Evolutionary conservation across 1,140 invertebrate genomes (phyloP), one percentile per base, ranked within the genome.

Genomic region (Pogonomyrmex californicus): DNA sequence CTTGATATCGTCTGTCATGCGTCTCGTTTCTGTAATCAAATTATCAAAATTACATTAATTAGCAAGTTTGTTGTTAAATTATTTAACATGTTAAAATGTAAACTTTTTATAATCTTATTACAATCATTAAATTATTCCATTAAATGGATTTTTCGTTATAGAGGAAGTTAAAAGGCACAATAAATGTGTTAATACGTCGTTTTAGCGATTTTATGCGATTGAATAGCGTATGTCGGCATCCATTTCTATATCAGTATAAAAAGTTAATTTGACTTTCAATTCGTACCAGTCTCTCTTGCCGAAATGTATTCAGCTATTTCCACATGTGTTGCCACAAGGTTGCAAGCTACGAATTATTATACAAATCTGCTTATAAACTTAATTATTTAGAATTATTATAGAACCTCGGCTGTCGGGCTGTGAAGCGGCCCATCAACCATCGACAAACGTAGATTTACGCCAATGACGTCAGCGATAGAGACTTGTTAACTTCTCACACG

Each of bases 1-100:
- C 79, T 83, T 49, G 68, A 41, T 90, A 58, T 88, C 86, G 82
- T 87, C 87, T 91, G 87, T 92, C 91, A 92, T 92, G 86, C 91
- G 91, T 91, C 79, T 86, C 85, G 88, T 86, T 90, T 91, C 91
- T 92, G 87, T 2, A 86, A 87, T 47, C 70, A 56, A 85, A 65
- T 65, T n/a, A 4, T n/a, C 51, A 23, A 3, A 38, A 33, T 47
- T 0, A 36, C 41, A 30, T 51, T 7, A 47, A 41, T 36, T 12
- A 23, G 17, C 44, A 2, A 23, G 23, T 79, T 77, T 7, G n/a
- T 30, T 6, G 7, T 41, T 12, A 1, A 47, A 73, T 4, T 23
- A 10, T 23, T 56, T 56, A 17, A 0, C 10, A n/a, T 10, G n/a
- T 56, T 23, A 30, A 23, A 54, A 1, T 56, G 5, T 10, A 66